Conservation (phyloP, 1,140 invertebrate genomes). For the Pygmarrhopalites habei region DNA sequence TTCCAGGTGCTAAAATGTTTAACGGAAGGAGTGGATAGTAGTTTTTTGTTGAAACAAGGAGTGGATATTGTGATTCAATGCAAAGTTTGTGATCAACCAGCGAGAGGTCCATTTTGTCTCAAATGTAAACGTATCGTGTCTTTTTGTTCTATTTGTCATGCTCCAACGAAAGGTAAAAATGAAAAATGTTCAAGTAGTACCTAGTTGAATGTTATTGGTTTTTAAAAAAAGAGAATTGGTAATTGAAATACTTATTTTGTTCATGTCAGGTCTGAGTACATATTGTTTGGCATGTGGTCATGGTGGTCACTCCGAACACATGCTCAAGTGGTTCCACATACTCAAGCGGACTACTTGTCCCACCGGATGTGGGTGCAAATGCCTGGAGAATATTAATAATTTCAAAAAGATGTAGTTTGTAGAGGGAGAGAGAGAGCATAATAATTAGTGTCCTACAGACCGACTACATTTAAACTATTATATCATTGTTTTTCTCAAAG, state of each 20-base stretch:
- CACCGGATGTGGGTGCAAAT: slow-evolving; percentile 46
- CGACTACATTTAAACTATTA: no score
- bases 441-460: no score
- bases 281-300: slow-evolving; percentile 81
- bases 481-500: no score
- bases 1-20: slow-evolving; percentile 75
- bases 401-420: no score
- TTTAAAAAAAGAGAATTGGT: background rate
- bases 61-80: slow-evolving; percentile 73
- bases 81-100: slow-evolving; percentile 54
- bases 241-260: background rate
- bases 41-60: slow-evolving; percentile 43
- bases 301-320: slow-evolving; percentile 77
- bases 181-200: background rate
- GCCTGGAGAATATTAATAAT: no score
- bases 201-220: background rate
- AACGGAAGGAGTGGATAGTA: slow-evolving; percentile 49
- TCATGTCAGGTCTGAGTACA: slow-evolving; percentile 55
- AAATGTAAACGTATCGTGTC: slow-evolving; percentile 63
- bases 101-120: slow-evolving; percentile 51
- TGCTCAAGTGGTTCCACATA: slow-evolving; percentile 73
- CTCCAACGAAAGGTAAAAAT: slow-evolving; percentile 66
- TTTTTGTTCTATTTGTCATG: slow-evolving; percentile 73
- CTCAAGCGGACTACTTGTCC: slow-evolving; percentile 56
- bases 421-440: no score